Percentiles rank a stretch among this genome's conserved stretches.
Evolutionary conservation across 2,797 vertebrate species (phyloP).

Genomic region (Neosilurus mollespiculum): DNA sequence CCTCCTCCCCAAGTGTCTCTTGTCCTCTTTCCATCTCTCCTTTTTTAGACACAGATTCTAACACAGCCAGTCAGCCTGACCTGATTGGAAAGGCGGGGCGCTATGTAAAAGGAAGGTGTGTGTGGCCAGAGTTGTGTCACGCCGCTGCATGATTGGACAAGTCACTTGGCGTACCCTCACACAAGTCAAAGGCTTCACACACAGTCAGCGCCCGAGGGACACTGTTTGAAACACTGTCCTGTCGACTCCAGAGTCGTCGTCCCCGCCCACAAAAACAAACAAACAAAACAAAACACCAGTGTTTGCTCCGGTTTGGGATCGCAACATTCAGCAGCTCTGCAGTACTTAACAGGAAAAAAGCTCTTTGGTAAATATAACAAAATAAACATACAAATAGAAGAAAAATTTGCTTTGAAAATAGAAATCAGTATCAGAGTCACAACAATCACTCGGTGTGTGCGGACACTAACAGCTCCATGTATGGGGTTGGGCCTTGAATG

Average conservation of each 20-base stretch:
- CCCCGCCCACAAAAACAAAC: no score
- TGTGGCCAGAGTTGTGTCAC: constrained; percentile 25
- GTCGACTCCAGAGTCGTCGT: no score
- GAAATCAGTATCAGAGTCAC: background rate
- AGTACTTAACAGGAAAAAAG: no score
- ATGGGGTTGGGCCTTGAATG: background rate
- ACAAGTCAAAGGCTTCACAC: constrained; percentile 15
- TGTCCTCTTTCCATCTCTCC: constrained; percentile 58
- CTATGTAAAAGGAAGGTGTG: constrained; percentile 32
- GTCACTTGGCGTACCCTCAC: background rate
- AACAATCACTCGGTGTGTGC: background rate
- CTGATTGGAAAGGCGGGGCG: constrained; percentile 52
- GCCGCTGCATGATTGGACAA: constrained; percentile 33
- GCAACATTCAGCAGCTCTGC: background rate
- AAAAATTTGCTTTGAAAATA: background rate
- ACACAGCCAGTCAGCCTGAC: constrained; percentile 56
- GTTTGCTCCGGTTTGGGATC: background rate
- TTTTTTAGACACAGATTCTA: constrained; percentile 61
- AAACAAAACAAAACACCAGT: background rate
- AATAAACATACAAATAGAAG: no score
- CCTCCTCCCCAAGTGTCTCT: constrained; percentile 48
- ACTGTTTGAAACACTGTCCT: constrained; percentile 7
- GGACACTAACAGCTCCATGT: background rate
- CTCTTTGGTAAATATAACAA: background rate
- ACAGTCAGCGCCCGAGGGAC: background rate